Conservation (phyloP, 2,888 invertebrate species). For the Agrilus cyanescens region DNA sequence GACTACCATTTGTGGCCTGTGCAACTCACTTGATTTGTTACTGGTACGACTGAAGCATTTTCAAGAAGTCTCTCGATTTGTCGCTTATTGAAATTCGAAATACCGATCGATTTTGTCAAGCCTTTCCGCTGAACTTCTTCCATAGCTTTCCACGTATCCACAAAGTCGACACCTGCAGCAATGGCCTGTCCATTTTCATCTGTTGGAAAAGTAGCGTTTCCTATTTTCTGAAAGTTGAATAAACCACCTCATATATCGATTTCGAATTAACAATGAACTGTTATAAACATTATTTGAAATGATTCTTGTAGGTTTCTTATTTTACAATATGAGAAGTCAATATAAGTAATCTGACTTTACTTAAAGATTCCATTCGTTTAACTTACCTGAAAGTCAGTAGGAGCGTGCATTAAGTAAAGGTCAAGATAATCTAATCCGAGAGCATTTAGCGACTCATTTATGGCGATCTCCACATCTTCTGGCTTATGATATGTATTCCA, state of each 20-base stretch:
- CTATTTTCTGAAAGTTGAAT: too few species aligned
- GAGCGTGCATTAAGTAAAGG: conserved; percentile 81
- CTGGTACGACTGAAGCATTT: conserved; percentile 53
- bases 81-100: conserved; percentile 70
- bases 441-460: conserved; percentile 51
- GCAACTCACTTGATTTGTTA: conserved; percentile 50
- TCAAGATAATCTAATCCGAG: conserved; percentile 65
- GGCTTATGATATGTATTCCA: conserved; percentile 69
- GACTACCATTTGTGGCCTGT: too few species aligned
- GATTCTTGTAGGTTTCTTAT: too few species aligned
- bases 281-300: too few species aligned
- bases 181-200: too few species aligned
- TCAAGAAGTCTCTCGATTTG: conserved; percentile 61
- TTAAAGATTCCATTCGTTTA: too few species aligned
- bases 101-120: conserved; percentile 59
- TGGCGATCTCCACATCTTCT: conserved; percentile 57
- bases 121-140: conserved; percentile 57
- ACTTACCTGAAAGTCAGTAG: conserved; percentile 59
- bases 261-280: too few species aligned
- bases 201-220: too few species aligned
- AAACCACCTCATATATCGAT: too few species aligned
- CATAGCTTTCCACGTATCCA: conserved; percentile 66
- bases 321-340: too few species aligned
- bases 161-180: conserved; percentile 46
- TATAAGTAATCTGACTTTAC: too few species aligned